These are phyloP conservation scores for Kuschelorhynchus macadamiae DNA, from an alignment of 2,888 invertebrate species.

Conservation along the genomic window DNA sequence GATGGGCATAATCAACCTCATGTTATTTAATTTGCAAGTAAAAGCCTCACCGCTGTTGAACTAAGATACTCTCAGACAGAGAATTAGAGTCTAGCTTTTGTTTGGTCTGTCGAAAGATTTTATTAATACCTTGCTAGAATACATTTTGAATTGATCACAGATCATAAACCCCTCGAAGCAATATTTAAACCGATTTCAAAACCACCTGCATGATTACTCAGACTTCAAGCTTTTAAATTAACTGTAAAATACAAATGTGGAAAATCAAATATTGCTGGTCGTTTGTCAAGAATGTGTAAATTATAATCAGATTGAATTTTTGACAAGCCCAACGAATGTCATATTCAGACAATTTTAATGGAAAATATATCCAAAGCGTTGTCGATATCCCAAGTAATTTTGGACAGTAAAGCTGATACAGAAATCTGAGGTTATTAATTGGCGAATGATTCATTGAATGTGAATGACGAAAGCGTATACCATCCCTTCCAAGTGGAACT, in stretches of 20 bases:
- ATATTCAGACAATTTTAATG: slow-evolving; percentile 38
- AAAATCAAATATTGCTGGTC: slow-evolving; percentile 40
- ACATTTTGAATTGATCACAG: slow-evolving; percentile 62
- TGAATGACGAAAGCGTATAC: slow-evolving; percentile 27
- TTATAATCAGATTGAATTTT: slow-evolving; percentile 28
- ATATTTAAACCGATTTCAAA: slow-evolving; percentile 57
- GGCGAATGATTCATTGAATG: slow-evolving; percentile 2
- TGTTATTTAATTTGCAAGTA: slow-evolving; percentile 55
- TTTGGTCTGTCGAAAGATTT: slow-evolving; percentile 65
- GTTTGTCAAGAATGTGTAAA: slow-evolving; percentile 13
- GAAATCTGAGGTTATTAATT: slow-evolving; percentile 1
- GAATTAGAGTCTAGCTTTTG: slow-evolving; percentile 63
- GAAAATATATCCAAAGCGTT: slow-evolving; percentile 18
- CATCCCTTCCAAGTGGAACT: too few relatives aligned
- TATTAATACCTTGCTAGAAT: slow-evolving; percentile 65
- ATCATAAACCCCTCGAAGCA: slow-evolving; percentile 62
- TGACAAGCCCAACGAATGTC: slow-evolving; percentile 44
- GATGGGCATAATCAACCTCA: slow-evolving; percentile 48
- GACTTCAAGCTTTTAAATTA: slow-evolving; percentile 19
- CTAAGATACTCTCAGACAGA: slow-evolving; percentile 61
- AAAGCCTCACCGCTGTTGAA: slow-evolving; percentile 53
- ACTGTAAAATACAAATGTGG: slow-evolving; percentile 7
- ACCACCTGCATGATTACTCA: slow-evolving; percentile 51
- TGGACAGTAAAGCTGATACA: neutral
- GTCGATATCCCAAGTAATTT: slow-evolving; percentile 12